Evolutionary conservation across 1,140 invertebrate species (phyloP), one percentile per base, ranked within the genome.

Genomic region (Sipha flava): DNA sequence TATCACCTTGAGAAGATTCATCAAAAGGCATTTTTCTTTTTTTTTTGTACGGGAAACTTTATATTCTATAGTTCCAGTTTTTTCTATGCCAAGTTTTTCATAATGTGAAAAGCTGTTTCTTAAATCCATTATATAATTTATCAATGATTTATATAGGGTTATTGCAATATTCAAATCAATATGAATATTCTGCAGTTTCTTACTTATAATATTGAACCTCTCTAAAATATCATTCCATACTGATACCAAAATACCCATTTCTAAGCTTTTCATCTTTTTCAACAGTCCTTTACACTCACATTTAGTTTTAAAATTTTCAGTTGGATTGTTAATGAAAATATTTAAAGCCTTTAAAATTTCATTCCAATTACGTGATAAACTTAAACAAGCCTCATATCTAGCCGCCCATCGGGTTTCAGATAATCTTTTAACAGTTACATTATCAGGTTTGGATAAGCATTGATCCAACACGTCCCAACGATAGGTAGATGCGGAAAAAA

Each of bases 201-300:
- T 57, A 29, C 26, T 29, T 57, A 29, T 18, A 57, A 29, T 81
- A 31, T 68, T 54, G 12, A 70, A 70, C 9, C 81, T 79, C 52
- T 81, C 59, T 37, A 81, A 80, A 31, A 81, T 72, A 75, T 34
- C 75, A 80, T 73, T 52, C 68, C 73, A 81, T 21, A 81, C 26
- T 43, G 34, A 57, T 43, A 79, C 75, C 59, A 79, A 47, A 43
- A 81, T 79, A 31, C 57, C 62, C 21, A 59, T 79, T 49, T 81
- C 75, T 47, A 81, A 81, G 5, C 43, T 23, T 18, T 79, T 49
- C 45, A 81, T 52, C 26, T 81, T 81, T 21, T 79, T 66, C 18
- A 23, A 29, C 5, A 79, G 21, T 47, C 80, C 73, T 40, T 26
- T 47, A 31, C 40, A 54, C 49, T 81, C 34, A 43, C 62, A 54